Evolutionary conservation across 2,888 invertebrate genomes (phyloP).

Genomic region (Amphipoea lucens): DNA sequence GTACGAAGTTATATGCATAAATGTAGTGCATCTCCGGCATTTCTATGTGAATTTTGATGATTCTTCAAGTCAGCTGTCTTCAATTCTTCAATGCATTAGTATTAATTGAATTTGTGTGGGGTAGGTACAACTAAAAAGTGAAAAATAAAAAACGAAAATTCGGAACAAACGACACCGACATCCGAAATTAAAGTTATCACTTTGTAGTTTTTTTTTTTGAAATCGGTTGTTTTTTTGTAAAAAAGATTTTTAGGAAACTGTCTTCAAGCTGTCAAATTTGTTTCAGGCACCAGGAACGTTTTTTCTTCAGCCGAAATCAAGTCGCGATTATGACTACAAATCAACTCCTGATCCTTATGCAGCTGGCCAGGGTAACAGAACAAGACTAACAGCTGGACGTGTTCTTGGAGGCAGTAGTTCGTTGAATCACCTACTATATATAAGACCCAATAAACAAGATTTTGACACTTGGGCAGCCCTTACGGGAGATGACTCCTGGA

Average conservation of each 20-base stretch:
- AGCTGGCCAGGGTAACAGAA: constrained; percentile 35
- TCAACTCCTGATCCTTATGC: constrained; percentile 36
- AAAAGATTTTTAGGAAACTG: neutral
- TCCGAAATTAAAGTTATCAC: too few relatives aligned
- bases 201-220: too few relatives aligned
- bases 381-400: constrained; percentile 46
- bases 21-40: too few relatives aligned
- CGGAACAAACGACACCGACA: too few relatives aligned
- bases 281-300: constrained; percentile 43
- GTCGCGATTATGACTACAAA: constrained; percentile 33
- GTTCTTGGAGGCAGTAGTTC: constrained; percentile 46
- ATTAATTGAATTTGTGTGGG: too few relatives aligned
- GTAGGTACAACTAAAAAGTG: too few relatives aligned
- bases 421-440: constrained; percentile 41
- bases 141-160: too few relatives aligned
- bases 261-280: neutral
- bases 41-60: too few relatives aligned
- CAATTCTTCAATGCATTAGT: too few relatives aligned
- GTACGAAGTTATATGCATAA: too few relatives aligned
- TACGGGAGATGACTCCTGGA: constrained; percentile 34
- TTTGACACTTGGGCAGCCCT: constrained; percentile 34
- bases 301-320: constrained; percentile 15
- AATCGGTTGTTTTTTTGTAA: too few relatives aligned
- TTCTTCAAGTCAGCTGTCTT: too few relatives aligned
- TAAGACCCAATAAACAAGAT: neutral